Evolutionary conservation across 2,888 invertebrate genomes (phyloP), one percentile per base, ranked within the genome.

Genomic region (Tuberolachnus salignus): DNA sequence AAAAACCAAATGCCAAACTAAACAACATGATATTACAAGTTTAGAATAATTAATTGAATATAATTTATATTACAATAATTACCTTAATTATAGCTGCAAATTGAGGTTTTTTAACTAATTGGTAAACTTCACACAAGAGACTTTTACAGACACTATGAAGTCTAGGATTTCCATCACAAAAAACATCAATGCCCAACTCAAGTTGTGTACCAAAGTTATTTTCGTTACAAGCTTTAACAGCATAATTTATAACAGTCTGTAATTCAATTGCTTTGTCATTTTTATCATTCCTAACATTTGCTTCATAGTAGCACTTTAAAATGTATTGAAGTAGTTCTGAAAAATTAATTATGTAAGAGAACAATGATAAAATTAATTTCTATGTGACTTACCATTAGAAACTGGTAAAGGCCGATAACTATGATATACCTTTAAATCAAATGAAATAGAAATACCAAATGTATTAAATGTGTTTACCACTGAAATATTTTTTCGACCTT

Each of bases 141-240:
- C 89, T 89, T 51, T 89, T 84, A 3, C 91, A 88, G 61, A 89
- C 88, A 4, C 87, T 86, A 84, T 95, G 91, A 21, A 97, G 87
- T 81, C 89, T 88, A 69, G 88, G 86, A 73, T 90, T 85, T 0
- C 94, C 94, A 80, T 91, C 92, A 81, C 90, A 91, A 84, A 97
- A 94, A 67, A 98, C 86, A 85, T 94, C 91, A 82, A 95, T 90
- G 0, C 95, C 97, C 53, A 94, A 87, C 85, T 98, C 97, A 1
- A 98, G 86, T 0, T 95, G 93, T 74, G 95, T 95, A 0, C 97
- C 98, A 86, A 95, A 97, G 85, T 98, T 97, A 84, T 93, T 93
- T 85, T 98, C 98, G 84, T 98, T 98, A 80, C 93, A 91, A 0
- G 97, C 98, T 85, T 95, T 94, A 85, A 91, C 93, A 9, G 94